phyloP scores from a whole-genome alignment of 2,888 invertebrate species.

The Nomada flava region DNA sequence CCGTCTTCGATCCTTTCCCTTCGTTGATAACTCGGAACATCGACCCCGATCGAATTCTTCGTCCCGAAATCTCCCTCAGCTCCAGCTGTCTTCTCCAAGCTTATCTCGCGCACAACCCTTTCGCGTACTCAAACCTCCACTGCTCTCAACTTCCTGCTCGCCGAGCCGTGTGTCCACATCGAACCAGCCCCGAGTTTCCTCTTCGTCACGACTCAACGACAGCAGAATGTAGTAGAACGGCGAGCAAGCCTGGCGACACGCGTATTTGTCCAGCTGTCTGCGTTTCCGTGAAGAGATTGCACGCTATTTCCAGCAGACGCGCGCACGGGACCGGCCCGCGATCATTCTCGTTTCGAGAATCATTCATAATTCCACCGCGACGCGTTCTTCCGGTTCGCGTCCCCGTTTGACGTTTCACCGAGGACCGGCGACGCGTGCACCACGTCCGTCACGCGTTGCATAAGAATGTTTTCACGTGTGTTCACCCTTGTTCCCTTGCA shows the following conservation, averaged over 20 bases:
- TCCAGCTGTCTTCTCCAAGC: no score
- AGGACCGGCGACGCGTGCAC: background rate
- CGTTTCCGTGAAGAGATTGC: slow-evolving; percentile 30
- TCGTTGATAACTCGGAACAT: no score
- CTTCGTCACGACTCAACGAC: slow-evolving; percentile 34
- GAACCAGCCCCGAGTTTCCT: slow-evolving; percentile 1
- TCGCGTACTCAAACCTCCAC: background rate
- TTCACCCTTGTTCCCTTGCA: no score
- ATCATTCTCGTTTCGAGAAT: slow-evolving; percentile 8
- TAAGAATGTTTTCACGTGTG: slow-evolving; percentile 25
- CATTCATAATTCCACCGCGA: slow-evolving; percentile 44
- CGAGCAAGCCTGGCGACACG: background rate
- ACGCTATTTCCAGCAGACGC: slow-evolving; percentile 29
- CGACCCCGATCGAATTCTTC: no score
- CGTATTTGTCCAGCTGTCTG: slow-evolving; percentile 34
- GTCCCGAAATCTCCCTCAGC: no score
- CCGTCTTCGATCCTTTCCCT: no score
- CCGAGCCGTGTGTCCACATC: background rate
- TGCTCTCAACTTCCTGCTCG: background rate
- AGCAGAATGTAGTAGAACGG: background rate
- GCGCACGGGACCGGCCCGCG: slow-evolving; percentile 16
- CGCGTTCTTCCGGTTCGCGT: background rate
- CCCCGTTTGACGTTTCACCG: background rate
- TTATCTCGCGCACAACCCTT: no score
- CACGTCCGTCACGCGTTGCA: slow-evolving; percentile 26